Conservation (phyloP, 2,888 invertebrate species). For the Cephus runcator region DNA sequence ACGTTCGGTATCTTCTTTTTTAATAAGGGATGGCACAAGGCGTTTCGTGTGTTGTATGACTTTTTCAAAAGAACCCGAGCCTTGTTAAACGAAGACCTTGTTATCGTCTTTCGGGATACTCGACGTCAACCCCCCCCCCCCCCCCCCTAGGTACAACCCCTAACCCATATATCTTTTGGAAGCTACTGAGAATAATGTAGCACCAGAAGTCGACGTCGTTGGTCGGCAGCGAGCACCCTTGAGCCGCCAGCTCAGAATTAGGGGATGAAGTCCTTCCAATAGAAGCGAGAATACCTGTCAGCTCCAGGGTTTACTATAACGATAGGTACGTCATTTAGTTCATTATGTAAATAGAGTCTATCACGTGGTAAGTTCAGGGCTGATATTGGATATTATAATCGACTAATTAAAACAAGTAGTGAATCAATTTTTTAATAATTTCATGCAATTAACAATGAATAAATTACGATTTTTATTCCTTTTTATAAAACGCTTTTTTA, state of each 20-base stretch:
- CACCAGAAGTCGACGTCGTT: not conserved
- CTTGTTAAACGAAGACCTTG: not conserved
- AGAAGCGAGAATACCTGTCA: not conserved
- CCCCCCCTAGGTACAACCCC: not conserved
- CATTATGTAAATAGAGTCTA: not conserved
- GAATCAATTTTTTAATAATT: no score
- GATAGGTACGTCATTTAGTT: not conserved
- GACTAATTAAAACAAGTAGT: not conserved
- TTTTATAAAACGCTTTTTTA: not conserved
- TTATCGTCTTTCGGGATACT: not conserved
- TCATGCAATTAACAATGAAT: not conserved
- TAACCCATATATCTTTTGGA: not conserved
- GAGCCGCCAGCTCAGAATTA: not conserved
- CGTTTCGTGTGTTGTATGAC: not conserved
- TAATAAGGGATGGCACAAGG: no score
- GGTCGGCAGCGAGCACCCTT: not conserved
- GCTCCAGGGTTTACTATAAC: not conserved
- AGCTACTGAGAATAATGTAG: not conserved
- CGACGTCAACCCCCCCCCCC: not conserved
- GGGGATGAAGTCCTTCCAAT: not conserved
- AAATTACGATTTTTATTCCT: not conserved
- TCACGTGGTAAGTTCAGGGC: not conserved
- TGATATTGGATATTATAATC: not conserved
- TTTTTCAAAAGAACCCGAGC: not conserved
- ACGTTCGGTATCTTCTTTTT: not conserved